These are phyloP conservation scores for Spea bombifrons DNA, from an alignment of 2,113 vertebrate species.

Conservation along the genomic window DNA sequence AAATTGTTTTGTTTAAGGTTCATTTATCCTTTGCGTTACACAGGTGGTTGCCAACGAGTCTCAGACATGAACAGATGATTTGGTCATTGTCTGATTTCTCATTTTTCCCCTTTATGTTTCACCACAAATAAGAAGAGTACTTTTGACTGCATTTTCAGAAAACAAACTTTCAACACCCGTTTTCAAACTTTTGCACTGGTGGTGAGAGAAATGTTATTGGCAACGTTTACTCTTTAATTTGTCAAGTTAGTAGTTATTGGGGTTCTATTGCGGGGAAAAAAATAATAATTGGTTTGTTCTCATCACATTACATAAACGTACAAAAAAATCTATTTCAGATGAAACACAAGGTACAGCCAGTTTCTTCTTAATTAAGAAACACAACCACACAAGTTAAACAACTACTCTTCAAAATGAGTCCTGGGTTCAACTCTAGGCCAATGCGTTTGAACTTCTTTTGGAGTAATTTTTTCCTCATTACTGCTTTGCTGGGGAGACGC, in stretches of 20 bases:
- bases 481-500: constrained; percentile 38
- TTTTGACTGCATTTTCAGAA: too few species aligned
- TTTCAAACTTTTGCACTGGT: too few species aligned
- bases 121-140: too few species aligned
- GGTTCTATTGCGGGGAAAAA: too few species aligned
- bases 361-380: constrained; percentile 18
- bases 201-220: too few species aligned
- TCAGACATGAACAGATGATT: not conserved
- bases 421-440: constrained; percentile 37
- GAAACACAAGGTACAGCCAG: constrained; percentile 6
- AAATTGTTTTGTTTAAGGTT: not conserved
- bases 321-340: not conserved
- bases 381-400: constrained; percentile 30
- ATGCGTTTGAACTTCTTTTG: constrained; percentile 43
- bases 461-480: constrained; percentile 41
- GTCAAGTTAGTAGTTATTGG: too few species aligned
- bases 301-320: not conserved
- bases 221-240: too few species aligned
- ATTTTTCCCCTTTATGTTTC: not conserved
- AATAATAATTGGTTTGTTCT: too few species aligned
- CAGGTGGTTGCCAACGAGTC: not conserved
- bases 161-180: too few species aligned
- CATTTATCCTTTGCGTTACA: not conserved
- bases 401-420: constrained; percentile 26
- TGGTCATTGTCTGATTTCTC: not conserved